Conservation (phyloP, 2,113 vertebrate species). For the Rhagologus leucostigma region DNA sequence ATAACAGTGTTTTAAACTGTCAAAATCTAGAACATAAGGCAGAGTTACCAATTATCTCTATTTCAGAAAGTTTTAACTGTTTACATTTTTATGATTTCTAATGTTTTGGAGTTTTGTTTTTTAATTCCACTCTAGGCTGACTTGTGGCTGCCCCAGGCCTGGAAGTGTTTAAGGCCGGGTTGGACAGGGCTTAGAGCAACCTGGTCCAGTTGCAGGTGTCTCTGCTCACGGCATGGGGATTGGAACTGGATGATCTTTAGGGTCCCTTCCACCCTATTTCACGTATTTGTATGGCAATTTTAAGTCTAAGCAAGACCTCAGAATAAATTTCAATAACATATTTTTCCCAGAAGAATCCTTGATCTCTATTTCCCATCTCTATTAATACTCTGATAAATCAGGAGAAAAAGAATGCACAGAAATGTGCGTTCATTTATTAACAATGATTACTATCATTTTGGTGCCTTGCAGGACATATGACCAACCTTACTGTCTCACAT, state of each 20-base stretch:
- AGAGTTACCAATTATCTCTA: background rate
- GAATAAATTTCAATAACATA: background rate
- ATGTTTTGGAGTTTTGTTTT: background rate
- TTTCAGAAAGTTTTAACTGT: background rate
- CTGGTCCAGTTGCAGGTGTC: background rate
- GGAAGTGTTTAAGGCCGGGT: background rate
- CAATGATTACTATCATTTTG: background rate
- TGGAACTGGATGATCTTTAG: background rate
- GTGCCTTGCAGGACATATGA: background rate
- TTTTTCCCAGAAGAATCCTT: background rate
- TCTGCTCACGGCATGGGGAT: background rate
- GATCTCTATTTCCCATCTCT: background rate
- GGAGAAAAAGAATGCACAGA: background rate
- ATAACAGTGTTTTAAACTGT: background rate
- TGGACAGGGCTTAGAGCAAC: background rate
- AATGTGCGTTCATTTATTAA: background rate
- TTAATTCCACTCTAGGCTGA: background rate
- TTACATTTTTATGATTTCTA: background rate
- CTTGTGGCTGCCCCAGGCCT: background rate
- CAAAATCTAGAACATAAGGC: background rate
- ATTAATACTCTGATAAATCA: background rate
- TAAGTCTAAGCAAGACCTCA: background rate
- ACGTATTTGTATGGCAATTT: background rate
- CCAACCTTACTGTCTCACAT: background rate
- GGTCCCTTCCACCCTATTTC: background rate